Conservation (phyloP, 2,888 invertebrate species). For the Euspilapteryx auroguttella region DNA sequence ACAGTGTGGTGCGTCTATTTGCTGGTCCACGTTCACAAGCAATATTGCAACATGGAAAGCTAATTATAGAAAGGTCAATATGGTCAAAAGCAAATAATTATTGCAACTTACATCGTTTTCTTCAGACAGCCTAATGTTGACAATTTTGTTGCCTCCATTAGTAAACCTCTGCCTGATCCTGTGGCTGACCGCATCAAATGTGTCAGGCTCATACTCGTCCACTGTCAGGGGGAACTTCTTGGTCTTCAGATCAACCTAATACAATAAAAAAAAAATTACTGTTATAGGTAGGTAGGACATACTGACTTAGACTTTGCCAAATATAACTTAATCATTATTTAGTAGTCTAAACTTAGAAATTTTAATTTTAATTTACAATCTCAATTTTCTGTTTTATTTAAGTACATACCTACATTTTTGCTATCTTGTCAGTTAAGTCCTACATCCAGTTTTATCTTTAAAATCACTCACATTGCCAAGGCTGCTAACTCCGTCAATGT, state of each 20-base stretch:
- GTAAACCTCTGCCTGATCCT: slow-evolving; percentile 64
- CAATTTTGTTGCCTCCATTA: slow-evolving; percentile 60
- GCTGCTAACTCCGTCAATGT: slow-evolving; percentile 68
- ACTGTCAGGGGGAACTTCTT: slow-evolving; percentile 60
- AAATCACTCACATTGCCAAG: slow-evolving; percentile 41
- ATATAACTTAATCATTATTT: neutral
- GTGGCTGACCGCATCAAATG: slow-evolving; percentile 59
- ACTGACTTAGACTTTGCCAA: no score
- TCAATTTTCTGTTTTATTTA: no score
- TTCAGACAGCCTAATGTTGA: slow-evolving; percentile 66
- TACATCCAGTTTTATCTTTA: neutral
- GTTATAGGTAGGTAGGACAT: no score
- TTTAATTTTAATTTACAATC: no score
- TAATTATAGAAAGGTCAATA: no score
- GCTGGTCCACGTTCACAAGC: no score
- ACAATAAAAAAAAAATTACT: slow-evolving; percentile 1
- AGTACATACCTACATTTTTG: neutral
- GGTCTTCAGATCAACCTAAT: slow-evolving; percentile 40
- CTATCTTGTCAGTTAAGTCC: neutral
- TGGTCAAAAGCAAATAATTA: no score
- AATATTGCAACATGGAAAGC: no score
- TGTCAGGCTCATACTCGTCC: slow-evolving; percentile 66
- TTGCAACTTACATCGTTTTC: no score
- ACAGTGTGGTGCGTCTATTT: no score
- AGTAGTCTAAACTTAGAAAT: no score